Percentiles rank a stretch among this genome's conserved stretches.
Conservation (phyloP, 2,113 vertebrate species). For the Periophthalmodon schlosseri region DNA sequence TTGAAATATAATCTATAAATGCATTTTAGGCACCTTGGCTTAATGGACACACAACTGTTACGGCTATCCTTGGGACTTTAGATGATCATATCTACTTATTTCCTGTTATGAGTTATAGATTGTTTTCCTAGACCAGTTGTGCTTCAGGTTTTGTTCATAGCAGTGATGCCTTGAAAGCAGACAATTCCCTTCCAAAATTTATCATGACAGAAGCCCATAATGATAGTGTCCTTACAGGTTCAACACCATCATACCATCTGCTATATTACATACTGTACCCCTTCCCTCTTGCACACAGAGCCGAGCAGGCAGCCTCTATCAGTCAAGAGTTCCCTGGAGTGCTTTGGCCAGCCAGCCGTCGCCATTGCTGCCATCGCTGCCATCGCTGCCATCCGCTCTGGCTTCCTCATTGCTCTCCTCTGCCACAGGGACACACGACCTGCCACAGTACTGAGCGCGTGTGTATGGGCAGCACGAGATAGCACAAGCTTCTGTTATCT, state of each 20-base stretch:
- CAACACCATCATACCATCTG: slow-evolving; percentile 61
- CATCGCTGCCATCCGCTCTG: slow-evolving; percentile 59
- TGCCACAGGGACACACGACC: slow-evolving; percentile 48
- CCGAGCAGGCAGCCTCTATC: slow-evolving; percentile 51
- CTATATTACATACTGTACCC: slow-evolving; percentile 1
- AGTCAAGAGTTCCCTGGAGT: slow-evolving; percentile 59
- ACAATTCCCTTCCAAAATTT: slow-evolving; percentile 48
- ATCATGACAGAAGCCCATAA: slow-evolving; percentile 38
- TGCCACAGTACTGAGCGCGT: slow-evolving; percentile 31
- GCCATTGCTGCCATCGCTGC: slow-evolving; percentile 58
- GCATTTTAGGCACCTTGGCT: neutral
- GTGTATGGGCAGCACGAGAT: slow-evolving; percentile 26
- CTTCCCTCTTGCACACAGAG: slow-evolving; percentile 7
- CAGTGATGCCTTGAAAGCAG: slow-evolving; percentile 39
- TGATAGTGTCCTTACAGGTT: slow-evolving; percentile 45
- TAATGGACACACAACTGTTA: neutral
- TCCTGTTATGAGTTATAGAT: neutral
- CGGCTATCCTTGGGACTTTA: neutral
- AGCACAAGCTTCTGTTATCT: slow-evolving; percentile 52
- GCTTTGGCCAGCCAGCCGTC: slow-evolving; percentile 45
- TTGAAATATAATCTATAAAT: neutral
- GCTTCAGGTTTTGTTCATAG: neutral
- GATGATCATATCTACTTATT: neutral
- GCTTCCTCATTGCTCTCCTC: slow-evolving; percentile 49
- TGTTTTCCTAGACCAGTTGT: neutral